Conservation (phyloP, 2,113 vertebrate species). For the Oncorhynchus clarkii region DNA sequence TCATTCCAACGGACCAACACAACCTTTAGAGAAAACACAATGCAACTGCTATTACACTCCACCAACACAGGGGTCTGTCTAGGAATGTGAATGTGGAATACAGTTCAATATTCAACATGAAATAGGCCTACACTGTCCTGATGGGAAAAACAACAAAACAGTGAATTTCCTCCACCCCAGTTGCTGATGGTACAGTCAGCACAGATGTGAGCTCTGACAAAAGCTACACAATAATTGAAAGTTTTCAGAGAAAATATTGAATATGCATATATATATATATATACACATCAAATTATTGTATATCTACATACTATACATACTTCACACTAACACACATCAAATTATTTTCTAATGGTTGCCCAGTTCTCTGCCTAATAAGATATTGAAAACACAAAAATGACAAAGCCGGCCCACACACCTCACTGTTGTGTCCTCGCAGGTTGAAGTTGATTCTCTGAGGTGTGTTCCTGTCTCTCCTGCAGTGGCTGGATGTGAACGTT, state of each 20-base stretch:
- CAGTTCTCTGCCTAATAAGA: not conserved
- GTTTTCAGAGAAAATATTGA: not conserved
- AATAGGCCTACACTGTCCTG: not conserved
- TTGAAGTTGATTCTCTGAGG: conserved; percentile 99
- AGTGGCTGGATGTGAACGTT: conserved; percentile 97
- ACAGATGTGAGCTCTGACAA: no score
- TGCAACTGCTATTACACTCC: conserved; percentile 13
- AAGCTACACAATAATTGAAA: no score
- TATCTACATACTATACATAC: not conserved
- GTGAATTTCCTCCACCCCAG: no score
- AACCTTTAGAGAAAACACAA: conserved; percentile 74
- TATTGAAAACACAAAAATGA: not conserved
- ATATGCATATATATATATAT: no score
- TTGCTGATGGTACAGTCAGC: no score
- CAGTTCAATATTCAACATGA: not conserved
- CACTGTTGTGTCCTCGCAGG: conserved; percentile 95
- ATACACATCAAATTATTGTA: not conserved
- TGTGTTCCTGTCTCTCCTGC: conserved; percentile 89
- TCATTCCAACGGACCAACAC: conserved; percentile 98
- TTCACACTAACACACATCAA: not conserved
- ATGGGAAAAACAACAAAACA: not conserved
- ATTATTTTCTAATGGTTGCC: not conserved
- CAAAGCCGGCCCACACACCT: conserved; percentile 83
- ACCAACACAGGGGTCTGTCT: conserved; percentile 26
- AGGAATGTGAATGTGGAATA: no score